A percentile compares a stretch with the other conserved stretches of the same genome.
These are phyloP conservation scores for Coracias cyanogaster DNA, from an alignment of 2,797 vertebrate species.

Conservation along the genomic window DNA sequence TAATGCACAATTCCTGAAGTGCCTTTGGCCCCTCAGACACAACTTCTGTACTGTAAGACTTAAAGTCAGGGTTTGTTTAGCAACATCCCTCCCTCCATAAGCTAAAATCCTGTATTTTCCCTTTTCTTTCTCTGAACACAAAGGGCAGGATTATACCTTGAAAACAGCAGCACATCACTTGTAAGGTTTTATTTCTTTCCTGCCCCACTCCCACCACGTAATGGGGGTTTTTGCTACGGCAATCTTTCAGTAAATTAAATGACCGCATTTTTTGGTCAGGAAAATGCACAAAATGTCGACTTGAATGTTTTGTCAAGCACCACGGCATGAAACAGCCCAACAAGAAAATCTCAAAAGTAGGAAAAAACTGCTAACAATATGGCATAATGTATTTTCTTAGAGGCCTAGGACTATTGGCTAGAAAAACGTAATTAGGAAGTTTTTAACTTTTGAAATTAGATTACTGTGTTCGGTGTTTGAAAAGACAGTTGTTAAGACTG, in stretches of 20 bases:
- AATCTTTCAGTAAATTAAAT: not conserved
- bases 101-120: not conserved
- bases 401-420: not conserved
- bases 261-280: not conserved
- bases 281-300: not conserved
- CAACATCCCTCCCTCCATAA: not conserved
- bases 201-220: not conserved
- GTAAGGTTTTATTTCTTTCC: not conserved
- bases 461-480: not conserved
- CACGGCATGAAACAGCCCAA: not conserved
- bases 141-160: not conserved
- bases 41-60: not conserved
- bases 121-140: not conserved
- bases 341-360: not conserved
- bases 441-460: conserved; percentile 7
- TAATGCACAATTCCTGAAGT: not conserved
- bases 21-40: not conserved
- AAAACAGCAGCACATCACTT: not conserved
- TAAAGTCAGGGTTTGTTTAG: not conserved
- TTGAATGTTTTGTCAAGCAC: not conserved
- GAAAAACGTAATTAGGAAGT: not conserved
- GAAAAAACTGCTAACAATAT: not conserved
- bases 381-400: not conserved
- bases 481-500: not conserved
- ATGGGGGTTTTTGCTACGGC: not conserved